A percentile compares a stretch with the other conserved stretches of the same genome.
Conservation (phyloP, 2,113 vertebrate species). For the Rallus limicola region DNA sequence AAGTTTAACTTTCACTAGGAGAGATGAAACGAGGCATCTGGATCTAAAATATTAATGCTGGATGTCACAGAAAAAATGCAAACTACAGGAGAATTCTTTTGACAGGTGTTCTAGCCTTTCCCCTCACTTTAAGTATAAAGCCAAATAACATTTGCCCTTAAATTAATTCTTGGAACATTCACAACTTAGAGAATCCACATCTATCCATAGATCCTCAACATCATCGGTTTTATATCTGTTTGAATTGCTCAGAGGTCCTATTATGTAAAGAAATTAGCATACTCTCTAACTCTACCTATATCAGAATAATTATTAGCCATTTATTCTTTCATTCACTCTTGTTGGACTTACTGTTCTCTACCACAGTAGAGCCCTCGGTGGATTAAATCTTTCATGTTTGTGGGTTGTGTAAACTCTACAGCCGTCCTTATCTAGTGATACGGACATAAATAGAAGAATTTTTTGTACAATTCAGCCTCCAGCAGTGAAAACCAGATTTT, state of each 20-base stretch:
- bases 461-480: neutral
- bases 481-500: neutral
- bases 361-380: neutral
- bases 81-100: neutral
- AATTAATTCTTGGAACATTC: fast-evolving
- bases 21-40: neutral
- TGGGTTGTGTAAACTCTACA: neutral
- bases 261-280: neutral
- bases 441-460: neutral
- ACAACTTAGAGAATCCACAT: neutral
- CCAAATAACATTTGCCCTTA: neutral
- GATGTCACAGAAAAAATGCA: neutral
- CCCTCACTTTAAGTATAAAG: neutral
- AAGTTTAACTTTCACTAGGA: neutral
- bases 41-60: neutral
- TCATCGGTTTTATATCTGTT: neutral
- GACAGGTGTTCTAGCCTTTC: neutral
- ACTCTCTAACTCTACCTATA: neutral
- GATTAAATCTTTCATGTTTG: neutral
- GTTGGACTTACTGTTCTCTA: neutral
- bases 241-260: neutral
- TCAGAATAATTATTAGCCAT: neutral
- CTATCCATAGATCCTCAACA: neutral
- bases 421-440: neutral
- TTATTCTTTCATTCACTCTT: neutral